A percentile compares a stretch with the other conserved stretches of the same genome.
These are phyloP conservation scores for Rhagium mordax DNA, from an alignment of 2,888 invertebrate genomes.

Conservation along the genomic window DNA sequence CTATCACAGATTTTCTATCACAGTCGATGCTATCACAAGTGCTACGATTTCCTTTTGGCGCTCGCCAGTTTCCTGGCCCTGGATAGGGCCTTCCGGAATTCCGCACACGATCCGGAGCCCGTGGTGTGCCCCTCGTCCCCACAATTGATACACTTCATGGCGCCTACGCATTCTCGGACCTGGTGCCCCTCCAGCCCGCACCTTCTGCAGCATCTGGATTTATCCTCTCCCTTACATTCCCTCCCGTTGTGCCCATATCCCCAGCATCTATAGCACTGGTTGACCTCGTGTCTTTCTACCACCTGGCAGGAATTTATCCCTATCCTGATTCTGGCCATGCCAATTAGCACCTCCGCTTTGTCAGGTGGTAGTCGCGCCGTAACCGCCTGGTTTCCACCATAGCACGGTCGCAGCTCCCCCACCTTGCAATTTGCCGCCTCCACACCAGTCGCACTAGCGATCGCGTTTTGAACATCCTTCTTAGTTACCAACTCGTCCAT, in stretches of 20 bases:
- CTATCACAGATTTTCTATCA: too few species aligned
- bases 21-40: neutral
- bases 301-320: neutral
- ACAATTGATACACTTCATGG: too few species aligned
- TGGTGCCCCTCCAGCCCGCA: neutral
- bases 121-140: too few species aligned
- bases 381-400: neutral
- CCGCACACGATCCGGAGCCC: neutral
- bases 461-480: neutral
- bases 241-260: too few species aligned
- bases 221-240: neutral
- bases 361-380: neutral
- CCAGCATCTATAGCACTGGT: neutral
- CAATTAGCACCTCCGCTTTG: neutral
- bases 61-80: neutral
- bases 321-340: neutral
- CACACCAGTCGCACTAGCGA: neutral
- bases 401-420: neutral
- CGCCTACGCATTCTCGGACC: neutral
- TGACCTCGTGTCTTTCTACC: neutral
- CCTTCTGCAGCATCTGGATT: neutral
- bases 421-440: neutral
- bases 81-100: neutral
- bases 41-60: neutral
- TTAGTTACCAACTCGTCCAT: neutral